A percentile compares a stretch with the other conserved stretches of the same genome.
Evolutionary conservation across 2,888 invertebrate species (phyloP).

Genomic region (Chaetogeoica ovagalla): DNA sequence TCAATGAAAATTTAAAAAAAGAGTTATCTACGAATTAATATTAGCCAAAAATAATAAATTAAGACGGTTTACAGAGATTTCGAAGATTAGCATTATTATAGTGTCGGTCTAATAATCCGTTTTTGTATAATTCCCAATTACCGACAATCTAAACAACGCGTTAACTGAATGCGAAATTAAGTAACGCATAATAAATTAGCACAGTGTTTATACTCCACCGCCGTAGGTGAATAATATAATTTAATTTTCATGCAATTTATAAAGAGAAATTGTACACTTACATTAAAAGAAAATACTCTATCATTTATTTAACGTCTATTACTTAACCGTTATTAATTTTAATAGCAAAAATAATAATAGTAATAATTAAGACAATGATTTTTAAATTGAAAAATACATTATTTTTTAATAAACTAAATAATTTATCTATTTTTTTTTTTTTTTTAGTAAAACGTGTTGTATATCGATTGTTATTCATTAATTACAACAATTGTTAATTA

Average conservation of each 20-base stretch:
- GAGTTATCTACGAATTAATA: background rate
- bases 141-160: slow-evolving; percentile 5
- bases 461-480: too few relatives aligned
- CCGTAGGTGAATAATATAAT: background rate
- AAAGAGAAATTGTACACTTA: background rate
- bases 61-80: background rate
- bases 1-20: background rate
- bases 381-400: too few relatives aligned
- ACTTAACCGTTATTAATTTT: background rate
- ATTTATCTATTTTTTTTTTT: too few relatives aligned
- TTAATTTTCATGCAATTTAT: background rate
- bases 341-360: too few relatives aligned
- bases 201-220: background rate
- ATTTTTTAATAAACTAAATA: too few relatives aligned
- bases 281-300: background rate
- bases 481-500: too few relatives aligned
- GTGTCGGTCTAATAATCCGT: background rate
- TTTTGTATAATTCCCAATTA: slow-evolving; percentile 12
- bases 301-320: background rate
- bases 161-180: slow-evolving; percentile 5
- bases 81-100: background rate
- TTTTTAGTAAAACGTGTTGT: too few relatives aligned
- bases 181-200: slow-evolving; percentile 8
- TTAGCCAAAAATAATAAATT: background rate
- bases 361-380: too few relatives aligned